Evolutionary conservation across 1,140 invertebrate genomes (phyloP).

Genomic region (Drosophila murphyi): DNA sequence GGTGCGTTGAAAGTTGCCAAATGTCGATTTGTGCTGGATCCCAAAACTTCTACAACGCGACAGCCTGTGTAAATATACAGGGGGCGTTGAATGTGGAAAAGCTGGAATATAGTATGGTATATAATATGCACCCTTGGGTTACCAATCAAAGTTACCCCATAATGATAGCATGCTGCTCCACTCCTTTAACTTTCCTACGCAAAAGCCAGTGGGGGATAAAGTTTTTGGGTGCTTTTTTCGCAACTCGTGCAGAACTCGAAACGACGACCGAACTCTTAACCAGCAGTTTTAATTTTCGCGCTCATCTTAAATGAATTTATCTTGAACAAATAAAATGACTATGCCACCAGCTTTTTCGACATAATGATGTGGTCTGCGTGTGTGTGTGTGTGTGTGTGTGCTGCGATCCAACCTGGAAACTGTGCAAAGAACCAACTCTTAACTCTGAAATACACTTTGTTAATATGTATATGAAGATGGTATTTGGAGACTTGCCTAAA

Average conservation of each 20-base stretch:
- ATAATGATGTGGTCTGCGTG: slow-evolving; percentile 67
- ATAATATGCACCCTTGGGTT: slow-evolving; percentile 52
- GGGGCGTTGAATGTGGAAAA: slow-evolving; percentile 4
- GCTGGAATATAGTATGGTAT: slow-evolving; percentile 46
- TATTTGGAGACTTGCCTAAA: no score
- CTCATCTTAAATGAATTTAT: slow-evolving; percentile 62
- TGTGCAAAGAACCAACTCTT: not conserved
- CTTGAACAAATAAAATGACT: slow-evolving; percentile 72
- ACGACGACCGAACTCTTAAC: slow-evolving; percentile 44
- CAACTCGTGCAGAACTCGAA: slow-evolving; percentile 15
- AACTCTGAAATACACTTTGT: not conserved
- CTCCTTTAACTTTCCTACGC: slow-evolving; percentile 1
- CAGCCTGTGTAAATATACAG: slow-evolving; percentile 75
- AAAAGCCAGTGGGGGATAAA: slow-evolving; percentile 45
- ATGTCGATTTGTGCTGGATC: slow-evolving; percentile 49
- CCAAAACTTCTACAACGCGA: slow-evolving; percentile 71
- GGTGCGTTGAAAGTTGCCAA: slow-evolving; percentile 77
- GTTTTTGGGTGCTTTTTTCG: slow-evolving; percentile 58
- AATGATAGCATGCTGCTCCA: slow-evolving; percentile 43
- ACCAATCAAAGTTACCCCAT: slow-evolving; percentile 73
- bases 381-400: slow-evolving; percentile 31
- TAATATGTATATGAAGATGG: no score
- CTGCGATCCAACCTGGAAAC: not conserved
- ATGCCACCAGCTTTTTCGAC: slow-evolving; percentile 38
- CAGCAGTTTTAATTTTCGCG: slow-evolving; percentile 77